Conservation (phyloP, 2,797 vertebrate genomes). For the Heliangelus exortis region DNA sequence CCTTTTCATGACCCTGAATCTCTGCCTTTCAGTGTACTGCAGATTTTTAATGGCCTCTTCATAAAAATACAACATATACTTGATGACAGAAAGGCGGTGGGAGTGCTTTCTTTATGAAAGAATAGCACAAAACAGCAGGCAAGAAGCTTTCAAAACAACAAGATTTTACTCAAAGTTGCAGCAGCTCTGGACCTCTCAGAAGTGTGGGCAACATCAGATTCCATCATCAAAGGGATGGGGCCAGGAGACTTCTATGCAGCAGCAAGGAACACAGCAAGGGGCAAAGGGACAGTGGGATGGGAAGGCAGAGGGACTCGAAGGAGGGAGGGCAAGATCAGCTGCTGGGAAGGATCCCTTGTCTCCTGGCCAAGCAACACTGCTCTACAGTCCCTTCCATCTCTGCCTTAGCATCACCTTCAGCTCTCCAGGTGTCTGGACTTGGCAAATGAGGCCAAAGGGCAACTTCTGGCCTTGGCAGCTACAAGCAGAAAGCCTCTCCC, state of each 20-base stretch:
- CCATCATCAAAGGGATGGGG: not conserved
- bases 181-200: not conserved
- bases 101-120: conserved; percentile 15
- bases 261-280: not conserved
- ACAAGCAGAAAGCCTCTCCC: not conserved
- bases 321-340: not conserved
- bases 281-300: not conserved
- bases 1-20: not conserved
- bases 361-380: not conserved
- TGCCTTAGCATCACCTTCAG: not conserved
- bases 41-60: not conserved
- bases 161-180: conserved; percentile 12
- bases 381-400: not conserved
- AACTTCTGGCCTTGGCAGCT: not conserved
- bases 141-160: conserved; percentile 48
- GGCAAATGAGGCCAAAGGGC: not conserved
- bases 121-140: not conserved
- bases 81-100: conserved; percentile 1
- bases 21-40: not conserved
- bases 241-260: not conserved
- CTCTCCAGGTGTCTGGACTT: not conserved
- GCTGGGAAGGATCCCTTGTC: not conserved
- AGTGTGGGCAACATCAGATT: not conserved
- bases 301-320: not conserved
- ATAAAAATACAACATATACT: not conserved